Conservation (phyloP, 2,113 vertebrate genomes). For the Deroptyus accipitrinus region DNA sequence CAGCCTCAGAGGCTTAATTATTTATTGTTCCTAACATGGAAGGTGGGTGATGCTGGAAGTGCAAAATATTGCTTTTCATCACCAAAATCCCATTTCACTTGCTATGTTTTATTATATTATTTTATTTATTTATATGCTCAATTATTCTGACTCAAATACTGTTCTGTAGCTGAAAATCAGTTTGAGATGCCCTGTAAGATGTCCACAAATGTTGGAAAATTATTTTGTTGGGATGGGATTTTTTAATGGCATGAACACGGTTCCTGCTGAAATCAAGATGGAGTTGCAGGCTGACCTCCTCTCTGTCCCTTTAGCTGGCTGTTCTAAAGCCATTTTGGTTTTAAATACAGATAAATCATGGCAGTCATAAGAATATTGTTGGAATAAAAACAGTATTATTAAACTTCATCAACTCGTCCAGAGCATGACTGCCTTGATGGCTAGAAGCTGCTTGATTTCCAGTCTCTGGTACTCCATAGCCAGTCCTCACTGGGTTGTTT, state of each 20-base stretch:
- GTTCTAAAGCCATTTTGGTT: neutral
- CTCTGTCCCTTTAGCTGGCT: neutral
- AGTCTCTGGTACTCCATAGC: neutral
- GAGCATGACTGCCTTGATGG: neutral
- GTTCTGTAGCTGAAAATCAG: slow-evolving; percentile 50
- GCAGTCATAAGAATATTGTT: neutral
- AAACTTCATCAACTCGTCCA: neutral
- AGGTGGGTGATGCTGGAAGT: slow-evolving; percentile 48
- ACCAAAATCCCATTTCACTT: slow-evolving; percentile 60
- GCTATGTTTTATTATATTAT: slow-evolving; percentile 67
- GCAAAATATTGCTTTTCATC: slow-evolving; percentile 68
- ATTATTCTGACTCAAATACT: slow-evolving; percentile 65
- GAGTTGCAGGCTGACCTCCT: neutral
- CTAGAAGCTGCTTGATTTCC: neutral
- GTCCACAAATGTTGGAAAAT: slow-evolving; percentile 17
- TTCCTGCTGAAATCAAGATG: neutral
- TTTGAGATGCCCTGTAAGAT: slow-evolving; percentile 54
- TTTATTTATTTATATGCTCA: slow-evolving; percentile 70
- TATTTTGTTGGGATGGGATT: neutral
- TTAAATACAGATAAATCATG: neutral
- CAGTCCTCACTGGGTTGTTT: neutral
- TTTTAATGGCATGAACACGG: neutral
- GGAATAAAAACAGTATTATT: neutral
- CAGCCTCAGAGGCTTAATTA: slow-evolving; percentile 63
- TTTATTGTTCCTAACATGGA: slow-evolving; percentile 50